Conservation (phyloP, 2,888 invertebrate species). For the Polyploca ridens region DNA sequence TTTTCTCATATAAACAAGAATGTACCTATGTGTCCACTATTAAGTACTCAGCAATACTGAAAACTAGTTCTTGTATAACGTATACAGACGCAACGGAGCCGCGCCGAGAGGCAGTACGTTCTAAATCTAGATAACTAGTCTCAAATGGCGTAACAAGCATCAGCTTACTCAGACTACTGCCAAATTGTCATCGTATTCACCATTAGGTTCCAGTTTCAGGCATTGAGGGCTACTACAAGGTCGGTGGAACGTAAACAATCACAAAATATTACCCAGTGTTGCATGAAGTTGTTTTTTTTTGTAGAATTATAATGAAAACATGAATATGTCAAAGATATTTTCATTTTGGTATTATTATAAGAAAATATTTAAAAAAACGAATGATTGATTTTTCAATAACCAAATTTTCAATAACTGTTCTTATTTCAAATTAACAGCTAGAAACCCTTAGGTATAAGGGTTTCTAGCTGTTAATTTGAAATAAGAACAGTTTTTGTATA, state of each 20-base stretch:
- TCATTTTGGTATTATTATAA: too few relatives aligned
- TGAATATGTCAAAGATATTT: too few relatives aligned
- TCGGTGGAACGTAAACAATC: neutral
- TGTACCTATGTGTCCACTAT: neutral
- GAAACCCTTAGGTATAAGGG: too few relatives aligned
- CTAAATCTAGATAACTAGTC: neutral
- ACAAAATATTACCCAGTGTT: neutral
- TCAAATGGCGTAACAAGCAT: conserved; percentile 6
- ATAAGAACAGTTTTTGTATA: too few relatives aligned
- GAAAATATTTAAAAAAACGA: too few relatives aligned
- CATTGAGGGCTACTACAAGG: neutral
- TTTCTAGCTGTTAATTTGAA: too few relatives aligned
- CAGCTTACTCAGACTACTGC: conserved; percentile 2
- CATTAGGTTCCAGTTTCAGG: neutral
- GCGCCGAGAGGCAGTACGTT: neutral
- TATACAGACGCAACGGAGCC: conserved; percentile 3
- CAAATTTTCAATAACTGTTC: too few relatives aligned
- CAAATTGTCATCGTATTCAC: conserved; percentile 4
- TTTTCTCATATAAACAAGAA: neutral
- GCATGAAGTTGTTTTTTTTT: too few relatives aligned
- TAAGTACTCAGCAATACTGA: neutral
- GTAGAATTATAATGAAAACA: too few relatives aligned
- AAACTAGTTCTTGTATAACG: neutral
- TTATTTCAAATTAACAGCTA: too few relatives aligned
- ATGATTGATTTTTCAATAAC: too few relatives aligned